Evolutionary conservation across 2,888 invertebrate genomes (phyloP).

Genomic region (Glyphotaelius pellucidus): DNA sequence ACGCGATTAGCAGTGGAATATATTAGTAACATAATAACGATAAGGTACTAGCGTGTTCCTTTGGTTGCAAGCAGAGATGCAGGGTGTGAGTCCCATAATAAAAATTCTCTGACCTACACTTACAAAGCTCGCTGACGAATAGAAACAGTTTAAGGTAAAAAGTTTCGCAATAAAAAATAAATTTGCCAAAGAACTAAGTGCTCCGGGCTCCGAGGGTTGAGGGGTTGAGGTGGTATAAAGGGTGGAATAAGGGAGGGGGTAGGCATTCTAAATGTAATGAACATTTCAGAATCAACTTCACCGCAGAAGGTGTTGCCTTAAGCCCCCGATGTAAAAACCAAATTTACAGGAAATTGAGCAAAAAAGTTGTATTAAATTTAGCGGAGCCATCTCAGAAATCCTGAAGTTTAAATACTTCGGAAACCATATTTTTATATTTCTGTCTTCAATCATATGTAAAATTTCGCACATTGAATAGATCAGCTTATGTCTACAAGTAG

Average conservation of each 20-base stretch:
- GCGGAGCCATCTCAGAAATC: not conserved
- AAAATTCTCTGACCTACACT: not conserved
- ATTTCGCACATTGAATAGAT: not conserved
- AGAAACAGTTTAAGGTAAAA: conserved; percentile 33
- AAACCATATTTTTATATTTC: not conserved
- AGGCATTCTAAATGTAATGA: conserved; percentile 46
- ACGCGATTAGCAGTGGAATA: not conserved
- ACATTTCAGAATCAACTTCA: conserved; percentile 37
- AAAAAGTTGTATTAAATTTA: not conserved
- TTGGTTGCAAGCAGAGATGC: not conserved
- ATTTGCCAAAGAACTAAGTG: not conserved
- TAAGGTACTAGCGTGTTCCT: not conserved
- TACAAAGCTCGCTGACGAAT: not conserved
- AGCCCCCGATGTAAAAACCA: not conserved
- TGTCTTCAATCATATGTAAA: not conserved
- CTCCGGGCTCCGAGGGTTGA: not conserved
- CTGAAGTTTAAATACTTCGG: not conserved
- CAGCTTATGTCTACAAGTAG: too few relatives aligned
- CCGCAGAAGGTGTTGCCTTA: conserved; percentile 24
- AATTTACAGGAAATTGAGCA: conserved; percentile 7
- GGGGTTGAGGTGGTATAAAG: not conserved
- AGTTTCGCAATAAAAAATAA: conserved; percentile 42
- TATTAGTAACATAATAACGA: not conserved
- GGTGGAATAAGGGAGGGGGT: not conserved
- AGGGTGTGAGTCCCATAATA: not conserved